Evolutionary conservation across 2,888 invertebrate genomes (phyloP).

Genomic region (Lepetodrilus schrolli): DNA sequence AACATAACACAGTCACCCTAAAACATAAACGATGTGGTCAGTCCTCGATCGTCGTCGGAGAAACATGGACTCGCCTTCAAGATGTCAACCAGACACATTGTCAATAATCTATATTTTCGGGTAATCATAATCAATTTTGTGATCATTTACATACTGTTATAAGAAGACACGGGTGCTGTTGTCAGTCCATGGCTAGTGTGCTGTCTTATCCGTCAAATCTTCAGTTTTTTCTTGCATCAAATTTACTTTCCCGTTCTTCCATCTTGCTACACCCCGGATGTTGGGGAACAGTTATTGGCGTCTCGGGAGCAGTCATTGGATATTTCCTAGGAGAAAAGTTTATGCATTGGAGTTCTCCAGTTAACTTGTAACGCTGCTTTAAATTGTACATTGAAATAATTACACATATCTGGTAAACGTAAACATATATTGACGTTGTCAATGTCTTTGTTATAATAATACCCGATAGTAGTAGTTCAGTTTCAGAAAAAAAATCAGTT

Average conservation of each 20-base stretch:
- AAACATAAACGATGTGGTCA: not conserved
- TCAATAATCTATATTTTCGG: not conserved
- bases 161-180: not conserved
- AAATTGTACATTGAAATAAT: too few species aligned
- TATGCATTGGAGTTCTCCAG: too few species aligned
- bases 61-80: too few species aligned
- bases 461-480: too few species aligned
- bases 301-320: too few species aligned
- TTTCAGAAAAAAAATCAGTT: too few species aligned
- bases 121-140: not conserved
- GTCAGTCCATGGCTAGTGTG: not conserved
- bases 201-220: constrained; percentile 2
- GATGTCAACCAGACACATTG: not conserved
- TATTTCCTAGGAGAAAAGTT: too few species aligned
- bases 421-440: too few species aligned
- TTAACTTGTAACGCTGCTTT: too few species aligned
- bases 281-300: not conserved
- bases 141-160: not conserved
- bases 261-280: constrained; percentile 22
- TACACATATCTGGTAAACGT: too few species aligned
- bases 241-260: constrained; percentile 16
- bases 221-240: not conserved
- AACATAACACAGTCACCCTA: too few species aligned
- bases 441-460: too few species aligned
- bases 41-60: not conserved